Conservation (phyloP, 2,113 vertebrate genomes). For the Arvicanthis niloticus region DNA sequence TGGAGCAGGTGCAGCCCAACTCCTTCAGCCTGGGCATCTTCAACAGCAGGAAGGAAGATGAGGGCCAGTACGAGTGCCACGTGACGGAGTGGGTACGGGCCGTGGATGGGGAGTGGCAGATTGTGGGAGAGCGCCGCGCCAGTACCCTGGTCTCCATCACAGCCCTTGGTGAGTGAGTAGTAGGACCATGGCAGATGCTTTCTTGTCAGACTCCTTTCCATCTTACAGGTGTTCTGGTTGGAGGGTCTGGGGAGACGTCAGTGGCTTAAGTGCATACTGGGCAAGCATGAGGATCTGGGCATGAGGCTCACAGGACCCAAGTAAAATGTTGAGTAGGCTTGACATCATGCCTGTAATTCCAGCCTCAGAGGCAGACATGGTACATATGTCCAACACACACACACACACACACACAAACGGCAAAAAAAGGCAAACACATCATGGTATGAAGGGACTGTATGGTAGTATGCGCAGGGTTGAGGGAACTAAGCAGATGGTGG, state of each 20-base stretch:
- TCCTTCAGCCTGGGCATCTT: conserved; percentile 93
- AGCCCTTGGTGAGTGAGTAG: conserved; percentile 92
- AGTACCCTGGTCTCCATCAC: conserved; percentile 91
- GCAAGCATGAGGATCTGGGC: background rate
- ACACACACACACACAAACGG: background rate
- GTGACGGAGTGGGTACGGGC: conserved; percentile 93
- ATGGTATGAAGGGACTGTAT: background rate
- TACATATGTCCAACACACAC: background rate
- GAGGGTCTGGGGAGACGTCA: background rate
- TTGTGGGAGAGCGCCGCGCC: conserved; percentile 91
- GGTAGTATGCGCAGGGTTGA: rapidly evolving
- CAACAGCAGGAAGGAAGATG: conserved; percentile 92
- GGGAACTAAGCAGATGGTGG: no score
- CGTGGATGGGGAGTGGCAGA: conserved; percentile 92
- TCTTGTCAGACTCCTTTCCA: background rate
- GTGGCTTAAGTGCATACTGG: background rate
- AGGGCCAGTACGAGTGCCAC: conserved; percentile 94
- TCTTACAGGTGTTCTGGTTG: background rate
- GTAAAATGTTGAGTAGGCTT: background rate
- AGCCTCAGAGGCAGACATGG: background rate
- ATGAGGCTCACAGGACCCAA: background rate
- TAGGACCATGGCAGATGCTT: rapidly evolving
- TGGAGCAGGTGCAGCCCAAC: conserved; percentile 90
- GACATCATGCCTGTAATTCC: background rate
- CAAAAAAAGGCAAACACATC: background rate